A percentile compares a stretch with the other conserved stretches of the same genome.
These are phyloP conservation scores for Paramormyrops hopkinsi DNA, from an alignment of 2,797 vertebrate genomes.

Conservation along the genomic window DNA sequence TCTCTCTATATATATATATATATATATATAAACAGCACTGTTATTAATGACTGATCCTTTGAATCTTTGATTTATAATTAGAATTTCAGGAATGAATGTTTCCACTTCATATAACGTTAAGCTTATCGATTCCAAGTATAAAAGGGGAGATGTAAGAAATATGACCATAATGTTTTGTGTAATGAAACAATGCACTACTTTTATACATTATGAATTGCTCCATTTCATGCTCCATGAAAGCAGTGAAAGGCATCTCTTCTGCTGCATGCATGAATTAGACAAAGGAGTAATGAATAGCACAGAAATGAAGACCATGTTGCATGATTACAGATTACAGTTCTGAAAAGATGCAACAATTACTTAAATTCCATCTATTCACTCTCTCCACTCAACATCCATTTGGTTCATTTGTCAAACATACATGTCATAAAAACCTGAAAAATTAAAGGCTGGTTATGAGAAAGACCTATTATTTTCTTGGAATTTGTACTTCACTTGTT, in stretches of 20 bases:
- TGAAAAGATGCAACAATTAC: slow-evolving; percentile 6
- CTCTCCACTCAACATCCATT: background rate
- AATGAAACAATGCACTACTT: background rate
- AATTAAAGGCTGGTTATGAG: background rate
- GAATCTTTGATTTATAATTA: background rate
- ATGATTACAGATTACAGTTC: background rate
- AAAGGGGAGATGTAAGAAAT: background rate
- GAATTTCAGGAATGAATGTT: background rate
- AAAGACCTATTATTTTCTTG: background rate
- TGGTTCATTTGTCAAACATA: background rate
- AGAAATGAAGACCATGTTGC: background rate
- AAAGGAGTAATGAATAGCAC: background rate
- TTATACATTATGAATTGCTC: background rate
- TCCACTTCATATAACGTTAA: background rate
- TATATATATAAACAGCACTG: background rate
- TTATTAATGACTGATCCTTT: background rate
- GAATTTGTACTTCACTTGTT: background rate
- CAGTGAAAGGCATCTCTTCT: background rate
- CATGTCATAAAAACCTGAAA: background rate
- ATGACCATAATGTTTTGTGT: background rate
- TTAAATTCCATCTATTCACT: background rate
- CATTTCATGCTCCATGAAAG: background rate
- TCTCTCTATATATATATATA: no score
- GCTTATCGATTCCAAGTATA: background rate
- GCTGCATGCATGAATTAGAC: background rate